phyloP scores from a whole-genome alignment of 2,113 vertebrate genomes.

The Miniopterus natalensis region DNA sequence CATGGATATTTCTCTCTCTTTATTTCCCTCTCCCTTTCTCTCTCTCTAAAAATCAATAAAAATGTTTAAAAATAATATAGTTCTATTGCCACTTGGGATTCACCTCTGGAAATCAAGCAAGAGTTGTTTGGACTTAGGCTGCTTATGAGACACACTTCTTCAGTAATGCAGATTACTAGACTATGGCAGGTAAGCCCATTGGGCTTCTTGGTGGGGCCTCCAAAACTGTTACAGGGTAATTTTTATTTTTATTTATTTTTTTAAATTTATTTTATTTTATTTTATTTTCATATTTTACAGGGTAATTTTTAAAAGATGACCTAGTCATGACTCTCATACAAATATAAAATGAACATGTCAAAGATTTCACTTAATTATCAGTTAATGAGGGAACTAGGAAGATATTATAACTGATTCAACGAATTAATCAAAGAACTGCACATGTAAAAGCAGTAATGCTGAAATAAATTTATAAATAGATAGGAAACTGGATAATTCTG shows the following conservation, averaged over 20 bases:
- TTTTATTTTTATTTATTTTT: background rate
- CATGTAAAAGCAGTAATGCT: background rate
- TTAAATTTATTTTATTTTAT: too few species aligned
- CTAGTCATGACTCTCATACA: background rate
- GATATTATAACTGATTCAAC: background rate
- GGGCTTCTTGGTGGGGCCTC: background rate
- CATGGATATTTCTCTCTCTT: background rate
- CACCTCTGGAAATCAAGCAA: background rate
- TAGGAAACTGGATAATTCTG: background rate
- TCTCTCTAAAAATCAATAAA: background rate
- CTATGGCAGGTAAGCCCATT: background rate
- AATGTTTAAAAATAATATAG: background rate
- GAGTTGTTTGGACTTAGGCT: background rate
- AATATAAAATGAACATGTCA: background rate
- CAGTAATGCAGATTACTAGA: background rate
- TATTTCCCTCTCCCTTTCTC: background rate
- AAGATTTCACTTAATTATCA: background rate
- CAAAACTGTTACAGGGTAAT: background rate
- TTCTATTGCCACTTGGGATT: background rate
- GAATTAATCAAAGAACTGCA: background rate
- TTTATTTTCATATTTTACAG: background rate
- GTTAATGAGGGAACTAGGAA: background rate
- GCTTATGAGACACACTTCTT: background rate
- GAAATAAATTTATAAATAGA: conserved; percentile 33
- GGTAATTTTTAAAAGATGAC: background rate